These are phyloP conservation scores for Pyrgilauda ruficollis DNA, from an alignment of 2,113 vertebrate genomes.

Conservation along the genomic window DNA sequence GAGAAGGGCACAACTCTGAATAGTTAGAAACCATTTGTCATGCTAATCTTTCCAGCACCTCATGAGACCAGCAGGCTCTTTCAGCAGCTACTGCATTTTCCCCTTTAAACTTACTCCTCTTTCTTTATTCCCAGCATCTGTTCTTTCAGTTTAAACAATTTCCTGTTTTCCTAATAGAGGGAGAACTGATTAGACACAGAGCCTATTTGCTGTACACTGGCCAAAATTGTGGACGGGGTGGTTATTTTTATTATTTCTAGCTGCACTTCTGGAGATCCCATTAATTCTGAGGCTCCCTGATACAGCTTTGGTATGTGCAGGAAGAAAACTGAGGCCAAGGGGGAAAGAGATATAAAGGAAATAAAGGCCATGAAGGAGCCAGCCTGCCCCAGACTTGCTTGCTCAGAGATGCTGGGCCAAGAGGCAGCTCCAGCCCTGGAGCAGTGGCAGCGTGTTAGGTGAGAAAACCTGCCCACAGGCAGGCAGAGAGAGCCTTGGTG, in stretches of 20 bases:
- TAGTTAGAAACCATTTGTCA: background rate
- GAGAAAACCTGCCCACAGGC: background rate
- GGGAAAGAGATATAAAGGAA: background rate
- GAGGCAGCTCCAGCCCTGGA: background rate
- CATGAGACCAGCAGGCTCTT: background rate
- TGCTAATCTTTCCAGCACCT: background rate
- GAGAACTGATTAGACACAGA: constrained; percentile 43
- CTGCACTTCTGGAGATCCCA: constrained; percentile 40
- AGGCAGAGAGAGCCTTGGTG: background rate
- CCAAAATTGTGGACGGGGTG: background rate
- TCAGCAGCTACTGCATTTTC: background rate
- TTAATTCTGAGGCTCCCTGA: constrained; percentile 2
- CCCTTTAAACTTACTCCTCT: background rate
- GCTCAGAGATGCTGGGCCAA: background rate
- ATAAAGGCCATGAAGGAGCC: background rate
- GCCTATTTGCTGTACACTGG: constrained; percentile 26
- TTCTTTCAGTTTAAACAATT: constrained; percentile 45
- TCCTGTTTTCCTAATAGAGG: constrained; percentile 56
- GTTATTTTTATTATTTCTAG: constrained; percentile 57
- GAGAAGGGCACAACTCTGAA: background rate
- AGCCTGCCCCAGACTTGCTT: background rate
- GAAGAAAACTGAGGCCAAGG: background rate
- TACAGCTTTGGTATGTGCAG: background rate
- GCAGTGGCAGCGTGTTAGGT: fast-evolving
- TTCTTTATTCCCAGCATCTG: constrained; percentile 50